A percentile compares a stretch with the other conserved stretches of the same genome.
phyloP scores from a whole-genome alignment of 1,140 invertebrate species.

The Samia ricini region DNA sequence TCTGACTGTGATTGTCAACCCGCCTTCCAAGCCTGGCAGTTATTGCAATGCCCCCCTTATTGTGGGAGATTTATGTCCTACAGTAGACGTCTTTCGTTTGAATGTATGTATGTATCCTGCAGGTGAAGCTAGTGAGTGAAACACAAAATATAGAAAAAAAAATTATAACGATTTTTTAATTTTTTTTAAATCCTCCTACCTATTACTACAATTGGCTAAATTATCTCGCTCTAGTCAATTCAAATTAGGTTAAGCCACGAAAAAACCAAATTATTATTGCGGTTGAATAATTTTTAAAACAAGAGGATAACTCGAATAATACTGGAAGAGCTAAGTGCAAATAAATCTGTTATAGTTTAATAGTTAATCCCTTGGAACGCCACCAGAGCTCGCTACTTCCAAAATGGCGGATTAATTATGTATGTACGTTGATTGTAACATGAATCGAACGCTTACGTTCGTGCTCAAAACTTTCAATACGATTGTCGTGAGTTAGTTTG shows the following conservation, averaged over 20 bases:
- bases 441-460: background rate
- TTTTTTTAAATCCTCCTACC: too few relatives aligned
- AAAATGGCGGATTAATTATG: slow-evolving; percentile 7
- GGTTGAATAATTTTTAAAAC: background rate
- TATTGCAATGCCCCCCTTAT: too few relatives aligned
- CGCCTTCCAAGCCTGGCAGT: too few relatives aligned
- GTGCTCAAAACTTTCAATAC: background rate
- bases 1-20: too few relatives aligned
- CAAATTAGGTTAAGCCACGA: background rate
- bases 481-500: background rate
- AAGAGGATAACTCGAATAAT: too few relatives aligned
- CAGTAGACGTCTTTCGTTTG: too few relatives aligned
- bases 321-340: background rate
- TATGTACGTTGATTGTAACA: background rate
- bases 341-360: background rate
- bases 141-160: too few relatives aligned
- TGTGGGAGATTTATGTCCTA: too few relatives aligned
- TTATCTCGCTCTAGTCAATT: background rate
- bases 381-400: slow-evolving; percentile 5
- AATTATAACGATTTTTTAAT: too few relatives aligned
- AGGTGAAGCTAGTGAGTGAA: too few relatives aligned
- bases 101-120: too few relatives aligned
- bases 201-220: slow-evolving; percentile 1
- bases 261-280: background rate
- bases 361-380: background rate